Percentiles rank a stretch among this genome's conserved stretches.
Evolutionary conservation across 2,797 vertebrate genomes (phyloP).

Genomic region (Sebastes wilsoni): DNA sequence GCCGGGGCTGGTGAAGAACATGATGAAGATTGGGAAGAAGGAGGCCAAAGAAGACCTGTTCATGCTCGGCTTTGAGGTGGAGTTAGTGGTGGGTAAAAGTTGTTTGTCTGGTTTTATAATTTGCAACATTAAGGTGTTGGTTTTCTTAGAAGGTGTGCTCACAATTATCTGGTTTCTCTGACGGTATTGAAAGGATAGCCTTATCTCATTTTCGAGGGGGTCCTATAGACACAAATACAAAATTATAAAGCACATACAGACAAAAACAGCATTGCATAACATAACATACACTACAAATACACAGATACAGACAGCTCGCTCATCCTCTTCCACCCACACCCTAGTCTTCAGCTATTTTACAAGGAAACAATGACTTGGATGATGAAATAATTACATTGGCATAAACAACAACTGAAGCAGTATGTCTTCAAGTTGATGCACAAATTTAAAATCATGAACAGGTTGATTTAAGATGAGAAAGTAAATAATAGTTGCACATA

Average conservation of each 20-base stretch:
- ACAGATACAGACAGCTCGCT: neutral
- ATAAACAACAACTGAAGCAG: neutral
- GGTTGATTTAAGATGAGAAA: neutral
- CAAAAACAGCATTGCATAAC: neutral
- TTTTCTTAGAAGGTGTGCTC: neutral
- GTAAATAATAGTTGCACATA: neutral
- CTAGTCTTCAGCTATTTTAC: neutral
- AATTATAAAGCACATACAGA: neutral
- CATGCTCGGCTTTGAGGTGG: slow-evolving; percentile 84
- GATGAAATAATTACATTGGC: neutral
- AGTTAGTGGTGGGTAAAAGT: slow-evolving; percentile 75
- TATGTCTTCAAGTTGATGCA: neutral
- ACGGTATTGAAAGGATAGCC: neutral
- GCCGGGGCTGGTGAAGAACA: slow-evolving; percentile 80
- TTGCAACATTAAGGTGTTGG: neutral
- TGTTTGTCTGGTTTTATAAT: neutral
- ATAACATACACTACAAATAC: neutral
- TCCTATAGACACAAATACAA: too few species aligned
- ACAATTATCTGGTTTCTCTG: neutral
- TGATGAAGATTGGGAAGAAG: slow-evolving; percentile 79
- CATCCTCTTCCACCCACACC: neutral
- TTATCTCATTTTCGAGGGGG: too few species aligned
- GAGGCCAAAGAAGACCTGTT: slow-evolving; percentile 75
- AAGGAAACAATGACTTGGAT: neutral
- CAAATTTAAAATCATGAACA: neutral